phyloP scores from a whole-genome alignment of 2,888 invertebrate genomes.

The Apamea sordens region DNA sequence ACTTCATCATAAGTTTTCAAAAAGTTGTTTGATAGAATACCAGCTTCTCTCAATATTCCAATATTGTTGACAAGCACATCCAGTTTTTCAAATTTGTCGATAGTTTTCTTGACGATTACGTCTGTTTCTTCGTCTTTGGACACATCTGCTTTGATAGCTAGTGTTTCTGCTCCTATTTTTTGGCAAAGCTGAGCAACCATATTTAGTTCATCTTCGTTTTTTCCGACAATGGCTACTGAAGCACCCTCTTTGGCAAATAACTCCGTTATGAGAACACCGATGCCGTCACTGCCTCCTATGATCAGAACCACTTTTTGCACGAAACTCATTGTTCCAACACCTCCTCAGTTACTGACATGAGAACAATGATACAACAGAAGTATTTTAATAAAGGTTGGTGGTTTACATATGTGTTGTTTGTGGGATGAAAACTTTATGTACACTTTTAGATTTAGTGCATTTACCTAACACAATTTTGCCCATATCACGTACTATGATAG shows the following conservation, averaged over 20 bases:
- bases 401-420: neutral
- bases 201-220: constrained; percentile 71
- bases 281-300: constrained; percentile 75
- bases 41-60: constrained; percentile 25
- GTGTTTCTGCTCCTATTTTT: constrained; percentile 49
- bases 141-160: constrained; percentile 48
- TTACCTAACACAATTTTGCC: neutral
- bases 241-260: constrained; percentile 74
- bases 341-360: neutral
- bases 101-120: constrained; percentile 40
- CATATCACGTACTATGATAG: neutral
- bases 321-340: constrained; percentile 68
- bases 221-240: constrained; percentile 71
- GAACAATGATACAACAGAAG: neutral
- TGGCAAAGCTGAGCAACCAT: constrained; percentile 64
- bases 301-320: constrained; percentile 75
- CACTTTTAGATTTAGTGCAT: neutral
- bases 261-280: constrained; percentile 74
- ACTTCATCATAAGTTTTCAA: constrained; percentile 61
- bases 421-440: neutral
- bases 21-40: constrained; percentile 43
- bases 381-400: neutral
- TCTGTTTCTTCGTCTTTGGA: constrained; percentile 39
- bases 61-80: constrained; percentile 57
- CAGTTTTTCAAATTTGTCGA: constrained; percentile 51